These are phyloP conservation scores for Platyrinchus mystaceus DNA, from an alignment of 2,797 vertebrate species.

Conservation along the genomic window DNA sequence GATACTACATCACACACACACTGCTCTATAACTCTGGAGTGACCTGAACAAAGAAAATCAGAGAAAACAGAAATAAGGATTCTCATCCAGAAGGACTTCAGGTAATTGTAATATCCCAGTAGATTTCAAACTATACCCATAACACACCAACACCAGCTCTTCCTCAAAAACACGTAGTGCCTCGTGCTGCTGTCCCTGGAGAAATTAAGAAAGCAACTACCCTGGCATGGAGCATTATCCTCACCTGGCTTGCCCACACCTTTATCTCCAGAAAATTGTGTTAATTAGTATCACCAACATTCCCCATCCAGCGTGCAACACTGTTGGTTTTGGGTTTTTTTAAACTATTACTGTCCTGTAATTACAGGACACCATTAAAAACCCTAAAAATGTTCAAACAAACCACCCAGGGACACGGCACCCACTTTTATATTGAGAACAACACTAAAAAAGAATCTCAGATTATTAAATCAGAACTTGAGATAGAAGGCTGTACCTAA, in stretches of 20 bases:
- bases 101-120: background rate
- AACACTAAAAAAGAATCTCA: background rate
- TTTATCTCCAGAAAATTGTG: background rate
- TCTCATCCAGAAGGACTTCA: background rate
- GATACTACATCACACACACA: background rate
- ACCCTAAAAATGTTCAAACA: background rate
- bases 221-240: background rate
- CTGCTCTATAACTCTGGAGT: background rate
- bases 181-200: background rate
- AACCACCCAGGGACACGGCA: background rate
- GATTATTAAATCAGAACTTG: background rate
- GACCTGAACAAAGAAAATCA: background rate
- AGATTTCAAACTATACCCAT: background rate
- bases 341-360: background rate
- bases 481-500: background rate
- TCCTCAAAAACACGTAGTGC: background rate
- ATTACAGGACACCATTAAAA: background rate
- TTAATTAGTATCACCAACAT: background rate
- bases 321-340: background rate
- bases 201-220: background rate
- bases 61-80: background rate
- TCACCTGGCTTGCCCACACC: background rate
- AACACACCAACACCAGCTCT: background rate
- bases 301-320: background rate
- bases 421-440: background rate